Conservation (phyloP, 2,888 invertebrate genomes). For the Linnaemya vulpina region DNA sequence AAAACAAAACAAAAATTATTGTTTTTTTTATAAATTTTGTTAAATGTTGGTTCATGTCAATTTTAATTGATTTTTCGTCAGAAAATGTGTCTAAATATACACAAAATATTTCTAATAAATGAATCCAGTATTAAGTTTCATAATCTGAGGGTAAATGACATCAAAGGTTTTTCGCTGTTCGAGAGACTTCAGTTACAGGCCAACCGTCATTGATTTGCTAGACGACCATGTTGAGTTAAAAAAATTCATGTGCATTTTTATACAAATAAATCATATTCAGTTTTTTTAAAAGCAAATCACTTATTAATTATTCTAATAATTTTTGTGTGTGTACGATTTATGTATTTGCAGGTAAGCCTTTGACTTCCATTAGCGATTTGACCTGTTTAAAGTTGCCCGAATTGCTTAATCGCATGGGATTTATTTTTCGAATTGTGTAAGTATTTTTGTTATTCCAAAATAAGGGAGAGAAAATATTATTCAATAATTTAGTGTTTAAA, state of each 20-base stretch:
- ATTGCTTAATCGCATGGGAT: not conserved
- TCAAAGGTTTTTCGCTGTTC: slow-evolving; percentile 3
- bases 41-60: slow-evolving; percentile 54
- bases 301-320: slow-evolving; percentile 21
- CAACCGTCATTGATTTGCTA: not conserved
- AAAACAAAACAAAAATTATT: not conserved
- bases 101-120: slow-evolving; percentile 5
- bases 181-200: not conserved
- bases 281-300: not conserved
- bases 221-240: not conserved
- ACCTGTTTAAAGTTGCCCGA: not conserved
- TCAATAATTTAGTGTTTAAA: too few relatives aligned
- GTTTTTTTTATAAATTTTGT: not conserved
- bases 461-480: too few relatives aligned
- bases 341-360: slow-evolving; percentile 43
- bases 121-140: slow-evolving; percentile 51
- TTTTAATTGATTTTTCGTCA: slow-evolving; percentile 68
- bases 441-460: not conserved
- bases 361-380: slow-evolving; percentile 1
- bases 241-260: slow-evolving; percentile 6
- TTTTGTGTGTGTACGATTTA: not conserved
- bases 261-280: not conserved
- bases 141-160: slow-evolving; percentile 49
- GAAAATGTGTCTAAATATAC: slow-evolving; percentile 4
- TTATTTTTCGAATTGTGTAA: not conserved